Base-by-base conservation (phyloP, 2,888 invertebrate genomes). In the Ormyrus labotus region DNA sequence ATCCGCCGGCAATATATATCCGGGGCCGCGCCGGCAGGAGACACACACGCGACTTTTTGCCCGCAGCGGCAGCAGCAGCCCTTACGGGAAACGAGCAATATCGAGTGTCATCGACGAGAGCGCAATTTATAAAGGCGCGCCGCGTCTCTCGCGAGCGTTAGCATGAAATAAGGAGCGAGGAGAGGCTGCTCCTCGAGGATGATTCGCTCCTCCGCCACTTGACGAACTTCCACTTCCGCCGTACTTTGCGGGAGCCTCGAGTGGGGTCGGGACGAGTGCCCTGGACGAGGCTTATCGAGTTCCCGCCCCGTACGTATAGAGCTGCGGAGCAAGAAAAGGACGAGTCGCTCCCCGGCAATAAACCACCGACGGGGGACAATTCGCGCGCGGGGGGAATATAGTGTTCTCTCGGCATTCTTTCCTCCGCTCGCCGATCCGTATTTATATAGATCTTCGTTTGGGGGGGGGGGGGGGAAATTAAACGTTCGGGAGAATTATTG, bases 71-170 rank as follows among this genome's bases (percentile, higher is more conserved):
- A 1, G 19, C 19, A 1, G 19, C 19, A 19, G 19, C 19, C 19
- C 19, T 19, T 19, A 19, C 19, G 19, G 19, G 19, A 19, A 19
- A 19, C 55, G 47, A 19, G 55, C 48, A 68, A 68, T 60, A 75
- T 68, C 61, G 69, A 76, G 69, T 69, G 63, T 63, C 63, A 76
- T 76, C 69, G 69, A 69, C 64, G 55, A 71, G 57, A 71, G 71
- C 9, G 60, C 71, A 71, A 78, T 78, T 78, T 78, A 71, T 78
- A 78, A 78, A 78, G 53, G 60, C 45, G 34, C 57, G 11, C 45
- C 19, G 71, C 77, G 13, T 77, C 68, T 73, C 78, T 73, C 73
- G 68, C 57, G 55, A 63, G 50, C 34, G 53, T 47, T 51, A 64
- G 55, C 55, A 61, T 63, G 57, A 73, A 73, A 68, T 68, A 78